Evolutionary conservation across 2,888 invertebrate genomes (phyloP).

Genomic region (Synanthedon andrenaeformis): DNA sequence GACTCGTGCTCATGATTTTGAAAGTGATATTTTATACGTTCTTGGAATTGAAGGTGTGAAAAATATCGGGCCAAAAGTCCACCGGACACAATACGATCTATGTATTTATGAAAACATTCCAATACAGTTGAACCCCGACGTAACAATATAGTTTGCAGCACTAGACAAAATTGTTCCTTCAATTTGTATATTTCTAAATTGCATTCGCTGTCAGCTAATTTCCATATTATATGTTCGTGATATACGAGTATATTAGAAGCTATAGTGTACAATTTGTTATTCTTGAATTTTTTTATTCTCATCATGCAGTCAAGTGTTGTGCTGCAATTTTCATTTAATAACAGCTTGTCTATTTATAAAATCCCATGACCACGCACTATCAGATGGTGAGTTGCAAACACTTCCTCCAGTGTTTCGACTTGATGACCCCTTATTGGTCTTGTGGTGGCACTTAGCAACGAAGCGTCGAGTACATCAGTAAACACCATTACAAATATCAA

Average conservation of each 20-base stretch:
- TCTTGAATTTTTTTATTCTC: slow-evolving; percentile 7
- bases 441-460: slow-evolving; percentile 18
- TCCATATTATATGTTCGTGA: slow-evolving; percentile 13
- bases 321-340: slow-evolving; percentile 9
- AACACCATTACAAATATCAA: slow-evolving; percentile 20
- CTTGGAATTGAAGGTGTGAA: slow-evolving; percentile 7
- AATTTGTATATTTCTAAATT: slow-evolving; percentile 12
- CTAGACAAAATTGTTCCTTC: slow-evolving; percentile 9
- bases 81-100: slow-evolving; percentile 5
- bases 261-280: slow-evolving; percentile 15
- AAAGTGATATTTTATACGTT: slow-evolving; percentile 15
- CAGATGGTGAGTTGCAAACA: slow-evolving; percentile 7
- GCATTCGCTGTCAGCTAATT: slow-evolving; percentile 15
- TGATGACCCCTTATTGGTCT: slow-evolving; percentile 18
- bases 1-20: slow-evolving; percentile 1
- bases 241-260: slow-evolving; percentile 9
- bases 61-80: slow-evolving; percentile 15
- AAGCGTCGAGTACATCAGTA: slow-evolving; percentile 21
- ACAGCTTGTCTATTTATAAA: slow-evolving; percentile 1
- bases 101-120: slow-evolving; percentile 7
- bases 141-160: slow-evolving; percentile 18
- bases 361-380: slow-evolving; percentile 2
- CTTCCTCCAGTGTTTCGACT: slow-evolving; percentile 10
- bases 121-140: slow-evolving; percentile 21
- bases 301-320: slow-evolving; percentile 17